Evolutionary conservation across 1,140 invertebrate species (phyloP).

Genomic region (Telenomus remus): DNA sequence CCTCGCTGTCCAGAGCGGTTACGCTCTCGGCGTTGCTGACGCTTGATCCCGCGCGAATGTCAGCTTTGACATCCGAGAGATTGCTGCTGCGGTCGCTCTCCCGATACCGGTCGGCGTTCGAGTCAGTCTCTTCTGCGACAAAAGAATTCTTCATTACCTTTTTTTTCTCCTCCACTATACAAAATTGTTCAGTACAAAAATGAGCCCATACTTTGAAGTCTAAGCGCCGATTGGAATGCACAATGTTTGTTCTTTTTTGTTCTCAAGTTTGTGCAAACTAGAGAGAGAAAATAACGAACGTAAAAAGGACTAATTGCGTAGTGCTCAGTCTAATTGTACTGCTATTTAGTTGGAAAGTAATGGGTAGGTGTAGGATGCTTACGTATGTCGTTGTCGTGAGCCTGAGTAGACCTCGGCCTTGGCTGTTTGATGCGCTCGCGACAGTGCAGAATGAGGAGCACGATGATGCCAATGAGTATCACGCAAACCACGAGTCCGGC

Average conservation of each 20-base stretch:
- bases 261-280: too few relatives aligned
- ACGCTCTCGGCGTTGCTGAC: conserved; percentile 82
- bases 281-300: too few relatives aligned
- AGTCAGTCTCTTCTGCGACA: conserved; percentile 76
- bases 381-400: conserved; percentile 74
- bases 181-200: neutral
- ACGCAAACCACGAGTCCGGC: conserved; percentile 75
- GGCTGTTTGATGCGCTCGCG: conserved; percentile 76
- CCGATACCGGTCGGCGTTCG: conserved; percentile 87
- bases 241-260: too few relatives aligned
- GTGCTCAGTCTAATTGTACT: too few relatives aligned
- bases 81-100: conserved; percentile 92
- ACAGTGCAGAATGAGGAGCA: conserved; percentile 77
- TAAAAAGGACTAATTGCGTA: too few relatives aligned
- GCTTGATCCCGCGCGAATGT: conserved; percentile 89
- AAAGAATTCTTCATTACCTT: conserved; percentile 34
- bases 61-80: conserved; percentile 92
- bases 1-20: conserved; percentile 77
- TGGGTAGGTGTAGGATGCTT: conserved; percentile 59
- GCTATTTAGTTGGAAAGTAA: neutral
- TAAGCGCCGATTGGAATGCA: too few relatives aligned
- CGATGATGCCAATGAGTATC: conserved; percentile 75
- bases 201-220: too few relatives aligned
- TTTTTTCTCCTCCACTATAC: conserved; percentile 3
- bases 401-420: conserved; percentile 69